Base-by-base conservation (phyloP, 92 coral and sea anemone genomes). In the Bergia sp. region DNA sequence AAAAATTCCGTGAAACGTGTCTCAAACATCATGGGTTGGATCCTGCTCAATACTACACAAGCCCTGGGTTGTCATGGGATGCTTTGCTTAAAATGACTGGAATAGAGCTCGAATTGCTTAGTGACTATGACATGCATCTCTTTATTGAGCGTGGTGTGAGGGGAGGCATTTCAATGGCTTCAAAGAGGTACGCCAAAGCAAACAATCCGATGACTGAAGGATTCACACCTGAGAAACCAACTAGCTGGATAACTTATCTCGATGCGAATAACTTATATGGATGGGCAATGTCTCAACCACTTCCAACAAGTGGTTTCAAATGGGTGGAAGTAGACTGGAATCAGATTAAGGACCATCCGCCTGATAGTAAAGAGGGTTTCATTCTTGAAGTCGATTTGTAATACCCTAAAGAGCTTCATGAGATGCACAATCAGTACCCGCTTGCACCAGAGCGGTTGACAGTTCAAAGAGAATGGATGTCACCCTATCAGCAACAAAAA, bases 301-400 rank as follows among this genome's bases (percentile, higher is more conserved):
- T n/a, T n/a, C n/a, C 91, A 1, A 44, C 45, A 3, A 6, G 75
- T 18, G 9, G 41, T 15, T 81, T 81, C 41, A 18, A 1, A 57
- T 57, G 65, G 65, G 16, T 57, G 65, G 16, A 38, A 23, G 1
- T 40, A 55, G 91, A 64, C 45, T 40, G 69, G 7, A 10, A 73
- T 49, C 5, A 84, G 4, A 21, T 67, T 3, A 16, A 13, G 16
- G 40, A 23, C 5, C 12, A 6, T 15, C 41, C 11, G 39, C 29
- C 12, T 0, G 90, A 87, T 15, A 81, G 0, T n/a, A n/a, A n/a
- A n/a, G n/a, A n/a, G n/a, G n/a, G n/a, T n/a, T n/a, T n/a, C n/a
- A n/a, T n/a, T n/a, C n/a, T 88, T 11, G 90, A 88, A 88, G 90
- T 88, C 4, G 90, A 88, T 64, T 37, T 88, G 4, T 81, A 77